Percentiles rank a stretch among this genome's conserved stretches.
phyloP scores from a whole-genome alignment of 2,797 vertebrate genomes.

The Natrix natrix region DNA sequence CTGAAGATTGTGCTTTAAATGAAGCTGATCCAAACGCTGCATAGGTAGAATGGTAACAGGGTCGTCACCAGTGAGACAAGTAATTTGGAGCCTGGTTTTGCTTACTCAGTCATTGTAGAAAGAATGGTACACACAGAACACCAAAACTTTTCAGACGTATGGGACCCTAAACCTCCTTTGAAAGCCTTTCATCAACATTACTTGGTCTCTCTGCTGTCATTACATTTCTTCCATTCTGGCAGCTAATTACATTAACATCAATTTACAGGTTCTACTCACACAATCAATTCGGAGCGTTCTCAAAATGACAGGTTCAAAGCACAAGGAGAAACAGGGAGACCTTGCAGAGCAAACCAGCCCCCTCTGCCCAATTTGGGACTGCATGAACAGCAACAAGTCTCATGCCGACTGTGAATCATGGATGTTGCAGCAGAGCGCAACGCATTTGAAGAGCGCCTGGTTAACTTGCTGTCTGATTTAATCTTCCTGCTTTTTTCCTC shows the following conservation, averaged over 20 bases:
- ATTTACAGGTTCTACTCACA: not conserved
- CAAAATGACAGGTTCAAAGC: not conserved
- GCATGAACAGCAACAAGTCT: not conserved
- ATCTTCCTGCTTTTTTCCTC: not conserved
- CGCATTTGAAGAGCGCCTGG: not conserved
- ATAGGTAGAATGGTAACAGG: conserved; percentile 20
- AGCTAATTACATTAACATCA: conserved; percentile 17
- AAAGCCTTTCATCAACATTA: not conserved
- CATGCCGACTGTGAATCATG: not conserved
- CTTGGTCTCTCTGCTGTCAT: conserved; percentile 21
- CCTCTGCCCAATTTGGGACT: not conserved
- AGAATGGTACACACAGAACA: not conserved
- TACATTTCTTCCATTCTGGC: not conserved
- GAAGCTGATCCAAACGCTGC: conserved; percentile 41
- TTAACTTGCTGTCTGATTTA: not conserved
- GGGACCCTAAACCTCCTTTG: conserved; percentile 9
- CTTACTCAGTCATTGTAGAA: conserved; percentile 14
- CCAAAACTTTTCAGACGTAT: conserved; percentile 12
- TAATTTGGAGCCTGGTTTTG: conserved; percentile 30
- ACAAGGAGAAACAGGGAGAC: not conserved
- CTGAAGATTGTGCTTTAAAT: conserved; percentile 54
- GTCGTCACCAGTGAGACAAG: conserved; percentile 31
- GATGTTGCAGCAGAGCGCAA: not conserved
- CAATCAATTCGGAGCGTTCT: not conserved
- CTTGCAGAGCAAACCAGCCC: not conserved